Base-by-base conservation (phyloP, 2,888 invertebrate species). In the Margaritifera margaritifera region DNA sequence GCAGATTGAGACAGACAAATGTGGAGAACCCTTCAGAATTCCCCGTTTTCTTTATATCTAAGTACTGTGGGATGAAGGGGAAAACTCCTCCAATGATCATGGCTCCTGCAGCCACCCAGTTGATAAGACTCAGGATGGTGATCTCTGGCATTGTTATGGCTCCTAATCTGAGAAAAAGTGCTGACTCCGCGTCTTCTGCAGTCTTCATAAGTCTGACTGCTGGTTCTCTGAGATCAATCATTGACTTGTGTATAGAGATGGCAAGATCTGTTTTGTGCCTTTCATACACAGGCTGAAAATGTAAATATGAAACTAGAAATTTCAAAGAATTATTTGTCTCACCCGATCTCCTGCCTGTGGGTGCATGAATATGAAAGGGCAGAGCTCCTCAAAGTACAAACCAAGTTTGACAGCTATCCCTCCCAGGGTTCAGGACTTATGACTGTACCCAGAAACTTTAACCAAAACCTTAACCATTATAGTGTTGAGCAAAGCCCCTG, bases 1-100 rank as follows among this genome's bases (percentile, higher is more conserved):
- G 92, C 67, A 99, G 93, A 31, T 97, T 95, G 81, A 99, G 92
- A 90, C 99, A 99, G 65, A 99, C 99, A 90, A 96, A 96, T 61
- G 97, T 92, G 0, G 99, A 99, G 91, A 99, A 99, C 19, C 99
- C 99, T 84, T 98, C 97, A 22, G 97, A 94, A 92, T 98, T 97
- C 90, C 95, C 95, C 53, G 95, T 94, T 83, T 92, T 93, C 88
- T 93, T 94, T 74, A 99, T 99, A 91, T 99, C 97, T 81, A 94
- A 92, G 89, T 98, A 99, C 88, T 98, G 98, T 54, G 98, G 98
- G 83, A 99, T 94, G 88, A 97, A 99, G 42, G 98, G 98, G 75
- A 97, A 94, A 56, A 97, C 94, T 81, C 98, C 98, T 66, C 98
- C 98, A 84, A 98, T 93, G 74, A 98, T 95, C 95, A 98, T 98